Evolutionary conservation across 2,113 vertebrate genomes (phyloP), one percentile per base, ranked within the genome.

Genomic region (Albula goreensis): DNA sequence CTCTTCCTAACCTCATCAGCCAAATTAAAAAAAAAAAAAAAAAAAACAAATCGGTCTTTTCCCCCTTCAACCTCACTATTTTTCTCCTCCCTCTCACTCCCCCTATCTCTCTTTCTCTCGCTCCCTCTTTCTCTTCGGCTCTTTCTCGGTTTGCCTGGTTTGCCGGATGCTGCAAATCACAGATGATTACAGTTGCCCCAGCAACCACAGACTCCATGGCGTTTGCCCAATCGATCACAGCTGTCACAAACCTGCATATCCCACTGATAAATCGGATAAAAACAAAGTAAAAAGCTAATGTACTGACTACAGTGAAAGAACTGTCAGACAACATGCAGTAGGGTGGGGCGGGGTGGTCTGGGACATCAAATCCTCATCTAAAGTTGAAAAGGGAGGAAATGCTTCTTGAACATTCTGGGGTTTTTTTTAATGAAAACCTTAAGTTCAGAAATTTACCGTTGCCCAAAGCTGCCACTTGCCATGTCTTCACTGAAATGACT

Each of bases 191-290:
- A 92, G 95, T 95, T 91, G 92, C 89, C 92, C 93, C 92, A 91
- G 92, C 90, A 94, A 95, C 94, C 87, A 53, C 91, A 89, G 93
- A 94, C 93, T 94, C 94, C 89, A 91, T 88, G 90, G 92, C 90
- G 91, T 86, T 86, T 6, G 80, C 89, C 92, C 91, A 78, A 89
- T 93, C 93, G 94, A 95, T 93, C 85, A 91, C 2, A 81, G 66
- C 49, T 15, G 12, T 12, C 19, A 74, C n/a, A 74, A 74, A 22
- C 17, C 60, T 66, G 22, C 60, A 66, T 19, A 22, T 66, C 15
- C 3, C 17, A 66, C 60, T 66, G 60, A 66, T 22, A 22, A 66
- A 19, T 5, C 60, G 0, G 60, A 22, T 66, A 66, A 66, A 66
- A 22, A 56, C 53, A 9, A 66, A 66, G 22, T 22, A 19, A 41